Base-by-base conservation (phyloP, 2,113 vertebrate species). In the Brienomyrus brachyistius region DNA sequence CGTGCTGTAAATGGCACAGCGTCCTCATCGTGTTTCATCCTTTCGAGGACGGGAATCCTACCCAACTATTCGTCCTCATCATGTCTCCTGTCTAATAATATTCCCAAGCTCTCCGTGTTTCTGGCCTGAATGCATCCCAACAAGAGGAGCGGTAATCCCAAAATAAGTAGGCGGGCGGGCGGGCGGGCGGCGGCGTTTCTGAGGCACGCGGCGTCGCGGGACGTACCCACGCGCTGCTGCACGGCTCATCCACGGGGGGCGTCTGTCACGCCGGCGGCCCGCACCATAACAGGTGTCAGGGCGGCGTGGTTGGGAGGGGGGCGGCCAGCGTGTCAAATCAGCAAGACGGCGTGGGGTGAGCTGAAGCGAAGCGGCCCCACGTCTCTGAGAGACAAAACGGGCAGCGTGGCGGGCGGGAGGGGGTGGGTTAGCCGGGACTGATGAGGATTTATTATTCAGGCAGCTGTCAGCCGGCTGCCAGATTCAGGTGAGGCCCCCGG, bases 221-320 rank as follows among this genome's bases (percentile, higher is more conserved):
- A 13, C 74, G 0, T 59, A n/a, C 82, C 45, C 40, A 77, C 5
- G 1, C 82, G 35, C 31, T 62, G 51, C 88, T 48, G 80, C 23
- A 43, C 15, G 35, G 40, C 52, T 83, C 35, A 77, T 59, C 52
- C 31, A 3, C 4, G 88, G 77, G 23, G 62, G 62, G 62, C n/a
- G n/a, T 17, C 52, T 85, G 88, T 89, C 80, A 85, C 4, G 17
- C 7, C 56, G 51, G 35, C 11, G 56, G 43, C 23, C 21, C 88
- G 56, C 54, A 11, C 45, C 83, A 84, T 83, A 54, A 47, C 89
- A 51, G 89, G 83, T 74, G 84, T 90, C 88, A 59, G 80, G 54
- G 23, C n/a, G 21, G 50, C n/a, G 62, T 51, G 70, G 88, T 82
- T 1, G 4, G 31, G 19, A 47, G 27, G 50, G 31, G 45, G 17